Percentiles rank a stretch among this genome's conserved stretches.
These are phyloP conservation scores for Drosophila hydei DNA, from an alignment of 1,140 invertebrate species.

Conservation along the genomic window DNA sequence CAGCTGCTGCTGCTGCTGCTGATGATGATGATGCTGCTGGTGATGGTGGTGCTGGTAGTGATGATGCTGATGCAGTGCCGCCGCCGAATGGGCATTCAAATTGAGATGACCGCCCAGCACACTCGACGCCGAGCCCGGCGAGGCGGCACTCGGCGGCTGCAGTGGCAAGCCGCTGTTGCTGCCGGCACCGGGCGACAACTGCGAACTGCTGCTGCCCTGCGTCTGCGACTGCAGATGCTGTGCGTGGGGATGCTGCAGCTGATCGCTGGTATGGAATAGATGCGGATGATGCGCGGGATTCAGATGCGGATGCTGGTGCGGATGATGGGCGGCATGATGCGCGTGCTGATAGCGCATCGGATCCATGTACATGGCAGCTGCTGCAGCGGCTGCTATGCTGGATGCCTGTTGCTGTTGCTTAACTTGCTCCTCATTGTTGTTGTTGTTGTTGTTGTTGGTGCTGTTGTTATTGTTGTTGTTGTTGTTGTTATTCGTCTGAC, in stretches of 20 bases:
- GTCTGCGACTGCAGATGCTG: slow-evolving; percentile 53
- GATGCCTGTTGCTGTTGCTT: slow-evolving; percentile 74
- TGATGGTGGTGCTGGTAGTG: slow-evolving; percentile 80
- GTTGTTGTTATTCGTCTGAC: slow-evolving; percentile 72
- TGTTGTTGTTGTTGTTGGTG: slow-evolving; percentile 63
- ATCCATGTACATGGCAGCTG: slow-evolving; percentile 84
- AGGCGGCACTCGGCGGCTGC: slow-evolving; percentile 71
- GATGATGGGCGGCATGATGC: slow-evolving; percentile 74
- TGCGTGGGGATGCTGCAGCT: slow-evolving; percentile 74
- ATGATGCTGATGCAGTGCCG: slow-evolving; percentile 76
- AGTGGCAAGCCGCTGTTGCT: slow-evolving; percentile 69
- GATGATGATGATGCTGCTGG: slow-evolving; percentile 78
- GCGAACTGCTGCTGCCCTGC: slow-evolving; percentile 67
- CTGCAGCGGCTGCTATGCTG: slow-evolving; percentile 82
- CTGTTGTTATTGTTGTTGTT: slow-evolving; percentile 64
- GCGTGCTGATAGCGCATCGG: slow-evolving; percentile 83
- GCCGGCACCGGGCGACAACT: slow-evolving; percentile 70
- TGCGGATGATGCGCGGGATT: slow-evolving; percentile 84
- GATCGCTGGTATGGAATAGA: slow-evolving; percentile 82
- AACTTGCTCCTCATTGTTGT: slow-evolving; percentile 65
- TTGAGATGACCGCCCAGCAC: slow-evolving; percentile 66
- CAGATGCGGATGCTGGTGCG: slow-evolving; percentile 80
- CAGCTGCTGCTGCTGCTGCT: slow-evolving; percentile 83
- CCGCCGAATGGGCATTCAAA: slow-evolving; percentile 63
- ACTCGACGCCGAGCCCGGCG: slow-evolving; percentile 72